Base-by-base conservation (phyloP, 2,888 invertebrate genomes). In the Mimachlamys varia region DNA sequence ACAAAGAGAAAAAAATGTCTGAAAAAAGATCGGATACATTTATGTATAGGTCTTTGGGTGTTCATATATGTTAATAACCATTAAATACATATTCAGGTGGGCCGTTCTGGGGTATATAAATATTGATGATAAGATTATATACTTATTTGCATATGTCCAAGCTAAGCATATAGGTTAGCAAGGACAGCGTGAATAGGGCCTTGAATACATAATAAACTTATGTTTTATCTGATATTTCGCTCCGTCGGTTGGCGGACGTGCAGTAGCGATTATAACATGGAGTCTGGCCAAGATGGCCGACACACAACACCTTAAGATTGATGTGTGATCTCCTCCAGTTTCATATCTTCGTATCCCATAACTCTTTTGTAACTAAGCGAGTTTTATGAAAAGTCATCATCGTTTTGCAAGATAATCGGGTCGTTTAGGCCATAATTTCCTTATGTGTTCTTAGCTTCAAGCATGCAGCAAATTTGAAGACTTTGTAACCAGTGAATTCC, bases 361-460 rank as follows among this genome's bases (percentile, higher is more conserved):
- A 76, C 76, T 76, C 76, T 76, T 76, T 76, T 76, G 76, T 76
- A 76, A 76, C 76, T 76, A 76, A 76, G 76, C 33, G 76, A 76
- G 76, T 76, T 76, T 76, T 76, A 27, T 27, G 76, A 76, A 76
- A 76, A 76, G 76, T 76, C 27, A 76, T 76, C 76, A 76, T 76
- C 76, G 76, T 15, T 76, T 76, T 76, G 76, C 76, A 76, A 76
- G 76, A 76, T 76, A 76, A 76, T 76, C 76, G 76, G 76, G 76
- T 76, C 76, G 76, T 33, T 76, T 76, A 76, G 76, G 76, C 76
- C 76, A 76, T 76, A 76, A 76, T 15, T 76, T 13, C 76, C 76
- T 76, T 76, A 76, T 76, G 76, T 76, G 76, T 27, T 76, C 76
- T 76, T 13, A 1, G 12, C 76, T 27, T 76, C 76, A 76, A 76